These are phyloP conservation scores for Machimus rusticus DNA, from an alignment of 2,888 invertebrate species.

Conservation along the genomic window DNA sequence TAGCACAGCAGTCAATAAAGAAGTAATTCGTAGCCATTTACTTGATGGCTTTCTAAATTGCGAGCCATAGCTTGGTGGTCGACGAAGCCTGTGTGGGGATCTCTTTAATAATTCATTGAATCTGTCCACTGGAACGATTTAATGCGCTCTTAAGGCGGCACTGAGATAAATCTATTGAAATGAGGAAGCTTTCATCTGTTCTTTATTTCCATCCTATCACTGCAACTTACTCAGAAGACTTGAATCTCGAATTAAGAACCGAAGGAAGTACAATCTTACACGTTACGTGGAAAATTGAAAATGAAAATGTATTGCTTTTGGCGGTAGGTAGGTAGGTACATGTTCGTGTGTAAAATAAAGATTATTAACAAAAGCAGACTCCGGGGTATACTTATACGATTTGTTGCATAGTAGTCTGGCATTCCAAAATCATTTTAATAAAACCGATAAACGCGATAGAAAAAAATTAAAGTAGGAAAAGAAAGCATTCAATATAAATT, in stretches of 20 bases:
- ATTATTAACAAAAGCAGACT: no score
- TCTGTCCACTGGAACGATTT: slow-evolving; percentile 26
- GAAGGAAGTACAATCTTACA: background rate
- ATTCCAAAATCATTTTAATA: background rate
- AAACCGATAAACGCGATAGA: background rate
- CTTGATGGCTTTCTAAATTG: slow-evolving; percentile 50
- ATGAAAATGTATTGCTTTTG: background rate
- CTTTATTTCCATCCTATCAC: background rate
- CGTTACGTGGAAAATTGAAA: background rate
- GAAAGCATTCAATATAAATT: background rate
- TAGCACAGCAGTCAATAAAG: slow-evolving; percentile 49
- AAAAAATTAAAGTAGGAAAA: background rate
- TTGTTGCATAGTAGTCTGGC: background rate
- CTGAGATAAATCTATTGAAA: slow-evolving; percentile 24
- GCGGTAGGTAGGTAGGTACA: background rate
- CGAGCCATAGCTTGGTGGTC: slow-evolving; percentile 42
- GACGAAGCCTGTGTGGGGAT: slow-evolving; percentile 7
- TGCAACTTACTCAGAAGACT: background rate
- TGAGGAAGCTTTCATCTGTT: background rate
- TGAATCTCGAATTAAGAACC: background rate
- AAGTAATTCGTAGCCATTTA: slow-evolving; percentile 51
- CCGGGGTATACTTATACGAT: background rate
- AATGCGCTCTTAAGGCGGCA: slow-evolving; percentile 22
- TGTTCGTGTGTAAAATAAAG: no score
- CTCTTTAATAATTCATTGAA: slow-evolving; percentile 39